A percentile compares a stretch with the other conserved stretches of the same genome.
These are phyloP conservation scores for Acromyrmex charruanus DNA, from an alignment of 1,140 invertebrate genomes.

Conservation along the genomic window DNA sequence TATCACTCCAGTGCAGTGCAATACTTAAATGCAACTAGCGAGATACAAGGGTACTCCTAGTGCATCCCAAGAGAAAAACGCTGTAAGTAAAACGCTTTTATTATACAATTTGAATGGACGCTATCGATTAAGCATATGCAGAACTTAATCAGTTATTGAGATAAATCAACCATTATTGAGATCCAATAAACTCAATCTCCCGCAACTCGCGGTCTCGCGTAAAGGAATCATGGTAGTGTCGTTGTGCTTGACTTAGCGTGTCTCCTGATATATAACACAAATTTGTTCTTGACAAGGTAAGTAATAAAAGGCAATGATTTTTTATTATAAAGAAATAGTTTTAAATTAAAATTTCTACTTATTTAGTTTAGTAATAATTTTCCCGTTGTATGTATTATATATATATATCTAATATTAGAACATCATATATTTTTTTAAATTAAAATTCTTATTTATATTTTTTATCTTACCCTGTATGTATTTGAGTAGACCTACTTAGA, in stretches of 20 bases:
- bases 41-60: no score
- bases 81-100: not conserved
- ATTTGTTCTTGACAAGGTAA: not conserved
- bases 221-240: no score
- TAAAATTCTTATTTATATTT: slow-evolving; percentile 39
- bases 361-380: not conserved
- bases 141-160: no score
- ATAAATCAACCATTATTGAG: no score
- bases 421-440: not conserved
- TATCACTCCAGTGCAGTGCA: no score
- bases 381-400: not conserved
- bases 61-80: no score
- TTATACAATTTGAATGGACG: no score
- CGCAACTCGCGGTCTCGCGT: no score
- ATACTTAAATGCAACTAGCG: no score
- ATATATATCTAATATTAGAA: not conserved
- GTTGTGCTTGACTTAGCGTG: no score
- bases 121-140: no score
- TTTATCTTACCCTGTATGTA: not conserved
- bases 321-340: slow-evolving; percentile 6
- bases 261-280: not conserved
- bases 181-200: no score
- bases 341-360: not conserved
- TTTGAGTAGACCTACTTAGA: not conserved
- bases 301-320: not conserved